A percentile compares a stretch with the other conserved stretches of the same genome.
phyloP scores from a whole-genome alignment of 2,113 vertebrate species.

The Lota lota region DNA sequence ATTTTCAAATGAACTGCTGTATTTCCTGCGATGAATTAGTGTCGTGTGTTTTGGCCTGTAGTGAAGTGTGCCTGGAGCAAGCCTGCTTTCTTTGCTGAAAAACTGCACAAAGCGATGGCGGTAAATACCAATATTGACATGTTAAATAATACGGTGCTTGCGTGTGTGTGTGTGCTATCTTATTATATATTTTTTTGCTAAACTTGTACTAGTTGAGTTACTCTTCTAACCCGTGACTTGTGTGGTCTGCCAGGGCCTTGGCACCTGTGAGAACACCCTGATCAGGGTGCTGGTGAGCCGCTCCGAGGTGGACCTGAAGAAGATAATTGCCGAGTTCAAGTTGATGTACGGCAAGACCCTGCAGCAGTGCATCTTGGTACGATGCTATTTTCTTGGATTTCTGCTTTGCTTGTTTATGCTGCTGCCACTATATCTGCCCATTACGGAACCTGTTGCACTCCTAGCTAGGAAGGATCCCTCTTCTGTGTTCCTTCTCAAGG shows the following conservation, averaged over 20 bases:
- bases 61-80: constrained; percentile 86
- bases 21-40: constrained; percentile 6
- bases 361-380: constrained; percentile 79
- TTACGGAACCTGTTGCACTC: too few relatives aligned
- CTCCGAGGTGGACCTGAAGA: constrained; percentile 88
- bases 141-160: background rate
- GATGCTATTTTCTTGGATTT: background rate
- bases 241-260: constrained; percentile 65
- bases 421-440: too few relatives aligned
- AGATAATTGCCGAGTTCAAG: constrained; percentile 81
- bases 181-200: background rate
- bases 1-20: background rate
- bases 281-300: constrained; percentile 87
- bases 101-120: constrained; percentile 85
- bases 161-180: background rate
- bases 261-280: constrained; percentile 72
- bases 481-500: too few relatives aligned
- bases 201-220: background rate
- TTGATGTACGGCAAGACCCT: constrained; percentile 70
- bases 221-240: background rate
- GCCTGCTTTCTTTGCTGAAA: constrained; percentile 89
- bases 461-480: too few relatives aligned
- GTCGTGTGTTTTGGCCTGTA: constrained; percentile 48
- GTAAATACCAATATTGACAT: constrained; percentile 55
- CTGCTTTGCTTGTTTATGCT: too few relatives aligned